Evolutionary conservation across 2,888 invertebrate species (phyloP).

Genomic region (Bembecia ichneumoniformis): DNA sequence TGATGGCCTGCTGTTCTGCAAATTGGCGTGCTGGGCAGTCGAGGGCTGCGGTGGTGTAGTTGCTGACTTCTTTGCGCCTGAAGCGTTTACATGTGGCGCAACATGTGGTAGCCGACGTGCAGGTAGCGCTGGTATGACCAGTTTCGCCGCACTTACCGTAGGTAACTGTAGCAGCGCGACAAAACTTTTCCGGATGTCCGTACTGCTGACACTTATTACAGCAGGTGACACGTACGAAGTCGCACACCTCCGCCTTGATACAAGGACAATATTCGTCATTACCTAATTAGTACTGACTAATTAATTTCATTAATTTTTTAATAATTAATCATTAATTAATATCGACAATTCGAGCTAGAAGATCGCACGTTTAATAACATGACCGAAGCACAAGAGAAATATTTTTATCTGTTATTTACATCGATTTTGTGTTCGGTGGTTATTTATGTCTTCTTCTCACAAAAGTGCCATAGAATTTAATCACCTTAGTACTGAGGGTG

Average conservation of each 20-base stretch:
- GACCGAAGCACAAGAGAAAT: no score
- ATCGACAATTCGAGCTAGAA: no score
- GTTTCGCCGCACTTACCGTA: constrained; percentile 8
- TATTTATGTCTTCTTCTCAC: no score
- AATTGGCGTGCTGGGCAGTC: background rate
- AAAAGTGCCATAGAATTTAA: no score
- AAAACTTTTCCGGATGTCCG: constrained; percentile 9
- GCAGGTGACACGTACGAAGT: constrained; percentile 4
- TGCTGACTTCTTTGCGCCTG: background rate
- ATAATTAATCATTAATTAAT: no score
- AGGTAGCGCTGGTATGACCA: constrained; percentile 3
- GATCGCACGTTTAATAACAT: no score
- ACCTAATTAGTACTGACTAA: no score
- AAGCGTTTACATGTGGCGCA: constrained; percentile 10
- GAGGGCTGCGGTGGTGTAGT: background rate
- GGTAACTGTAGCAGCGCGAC: background rate
- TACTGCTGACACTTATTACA: constrained; percentile 10
- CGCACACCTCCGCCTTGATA: background rate
- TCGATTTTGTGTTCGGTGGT: no score
- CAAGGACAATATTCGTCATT: no score
- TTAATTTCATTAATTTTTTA: no score
- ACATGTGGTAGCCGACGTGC: background rate
- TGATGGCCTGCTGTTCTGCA: background rate
- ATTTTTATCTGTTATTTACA: no score
- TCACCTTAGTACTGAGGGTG: no score